A percentile compares a stretch with the other conserved stretches of the same genome.
These are phyloP conservation scores for Antechinus stuartii DNA, from an alignment of 2,113 vertebrate species.

Conservation along the genomic window DNA sequence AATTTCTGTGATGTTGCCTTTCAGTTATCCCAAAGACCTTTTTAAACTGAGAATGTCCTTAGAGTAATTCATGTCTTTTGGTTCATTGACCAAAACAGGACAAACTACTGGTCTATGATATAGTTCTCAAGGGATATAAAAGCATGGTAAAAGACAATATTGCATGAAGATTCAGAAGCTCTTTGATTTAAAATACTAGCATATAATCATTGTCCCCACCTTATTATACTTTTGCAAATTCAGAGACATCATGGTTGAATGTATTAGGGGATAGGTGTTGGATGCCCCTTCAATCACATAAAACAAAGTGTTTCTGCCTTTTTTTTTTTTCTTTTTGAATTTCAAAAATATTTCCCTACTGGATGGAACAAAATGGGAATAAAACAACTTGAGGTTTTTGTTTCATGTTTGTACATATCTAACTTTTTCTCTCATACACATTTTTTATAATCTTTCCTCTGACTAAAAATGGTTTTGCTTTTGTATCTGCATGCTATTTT, in stretches of 20 bases:
- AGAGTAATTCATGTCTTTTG: not conserved
- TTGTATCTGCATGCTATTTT: conserved; percentile 61
- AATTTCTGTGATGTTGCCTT: not conserved
- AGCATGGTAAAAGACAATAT: not conserved
- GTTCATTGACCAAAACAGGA: not conserved
- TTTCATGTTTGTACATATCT: not conserved
- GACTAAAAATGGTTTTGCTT: conserved; percentile 62
- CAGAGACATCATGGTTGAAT: conserved; percentile 30
- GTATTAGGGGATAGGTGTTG: conserved; percentile 20
- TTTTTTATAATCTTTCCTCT: conserved; percentile 34
- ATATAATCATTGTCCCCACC: not conserved
- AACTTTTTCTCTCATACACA: not conserved
- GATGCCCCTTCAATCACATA: not conserved
- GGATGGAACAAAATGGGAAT: not conserved
- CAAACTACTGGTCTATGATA: not conserved
- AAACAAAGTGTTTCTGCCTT: not conserved
- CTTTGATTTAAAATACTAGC: not conserved
- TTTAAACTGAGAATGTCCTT: not conserved
- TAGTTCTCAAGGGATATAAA: not conserved
- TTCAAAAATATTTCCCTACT: not conserved
- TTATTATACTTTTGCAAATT: conserved; percentile 23
- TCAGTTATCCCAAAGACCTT: not conserved
- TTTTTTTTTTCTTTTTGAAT: not conserved
- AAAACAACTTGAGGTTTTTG: accelerated
- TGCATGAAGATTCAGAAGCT: not conserved